Percentiles rank a stretch among this genome's conserved stretches.
Conservation (phyloP, 2,797 vertebrate genomes). For the Toxotes lorentzi region DNA sequence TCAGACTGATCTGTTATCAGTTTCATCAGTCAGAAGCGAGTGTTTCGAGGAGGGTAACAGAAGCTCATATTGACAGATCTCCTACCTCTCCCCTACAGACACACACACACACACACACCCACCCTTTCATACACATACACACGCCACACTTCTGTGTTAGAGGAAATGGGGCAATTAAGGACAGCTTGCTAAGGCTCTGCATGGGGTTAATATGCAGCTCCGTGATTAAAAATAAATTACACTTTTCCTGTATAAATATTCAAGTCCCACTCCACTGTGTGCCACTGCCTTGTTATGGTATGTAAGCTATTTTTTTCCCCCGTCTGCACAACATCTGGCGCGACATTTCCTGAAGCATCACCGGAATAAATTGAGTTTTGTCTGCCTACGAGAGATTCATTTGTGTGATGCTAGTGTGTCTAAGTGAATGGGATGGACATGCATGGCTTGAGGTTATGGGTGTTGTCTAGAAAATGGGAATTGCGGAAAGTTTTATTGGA, state of each 20-base stretch:
- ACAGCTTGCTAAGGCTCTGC: conserved; percentile 87
- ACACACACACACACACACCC: conserved; percentile 20
- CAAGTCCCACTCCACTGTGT: conserved; percentile 79
- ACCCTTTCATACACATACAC: conserved; percentile 21
- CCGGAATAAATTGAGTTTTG: conserved; percentile 80
- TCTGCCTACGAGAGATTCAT: conserved; percentile 73
- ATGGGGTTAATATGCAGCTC: conserved; percentile 88
- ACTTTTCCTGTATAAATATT: conserved; percentile 88
- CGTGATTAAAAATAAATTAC: conserved; percentile 90
- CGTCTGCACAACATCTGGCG: conserved; percentile 86
- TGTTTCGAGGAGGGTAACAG: conserved; percentile 66
- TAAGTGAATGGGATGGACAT: conserved; percentile 70
- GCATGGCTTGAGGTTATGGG: conserved; percentile 64
- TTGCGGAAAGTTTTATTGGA: conserved; percentile 48
- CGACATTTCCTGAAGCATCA: conserved; percentile 82
- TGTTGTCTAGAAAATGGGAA: conserved; percentile 49
- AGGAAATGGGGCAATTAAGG: conserved; percentile 90
- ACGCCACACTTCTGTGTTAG: conserved; percentile 76
- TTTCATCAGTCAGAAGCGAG: conserved; percentile 67
- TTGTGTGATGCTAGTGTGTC: conserved; percentile 67
- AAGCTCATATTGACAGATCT: conserved; percentile 81
- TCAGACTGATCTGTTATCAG: conserved; percentile 49
- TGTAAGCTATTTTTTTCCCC: conserved; percentile 76
- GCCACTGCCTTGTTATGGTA: conserved; percentile 80
- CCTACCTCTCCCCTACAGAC: conserved; percentile 47